Base-by-base conservation (phyloP, 2,797 vertebrate genomes). In the Pseudomugil tenellus region DNA sequence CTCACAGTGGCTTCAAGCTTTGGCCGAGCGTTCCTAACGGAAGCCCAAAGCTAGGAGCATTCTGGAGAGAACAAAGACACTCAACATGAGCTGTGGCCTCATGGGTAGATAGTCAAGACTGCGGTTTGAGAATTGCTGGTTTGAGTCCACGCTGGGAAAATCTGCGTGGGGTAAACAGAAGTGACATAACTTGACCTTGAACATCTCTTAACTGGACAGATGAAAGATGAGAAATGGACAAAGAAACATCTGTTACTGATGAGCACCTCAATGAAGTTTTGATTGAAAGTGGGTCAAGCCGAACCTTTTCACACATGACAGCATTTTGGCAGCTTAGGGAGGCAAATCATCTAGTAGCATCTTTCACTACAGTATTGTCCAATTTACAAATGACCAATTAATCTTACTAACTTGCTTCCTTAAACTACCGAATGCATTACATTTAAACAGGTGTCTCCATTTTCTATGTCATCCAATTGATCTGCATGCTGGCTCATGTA, bases 1-100 rank as follows among this genome's bases (percentile, higher is more conserved):
- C 87, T 91, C 89, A 90, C 87, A 81, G 79, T 58, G 76, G 83
- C 79, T 91, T 86, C 80, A 59, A 60, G 55, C 51, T 76, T 72
- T 67, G 79, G 83, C 79, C 68, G 63, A 85, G 64, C 16, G 70
- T 76, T 70, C 74, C 80, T 43, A 68, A 67, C 14, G 62, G 82
- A 77, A 48, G 77, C 77, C 70, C 70, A 0, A 37, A 61, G 67
- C 75, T n/a, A 72, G 79, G 83, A 86, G 81, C 74, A 58, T 84
- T 83, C 76, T 19, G 70, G 56, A 54, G 84, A 88, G 86, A 85
- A 87, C 84, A 84, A 87, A 89, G 85, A 78, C 16, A 60, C 80
- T 52, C n/a, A 60, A 53, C 63, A 51, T 55, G 76, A 84, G 75
- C 74, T 58, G 68, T 67, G 79, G 78, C 78, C 75, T 72, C 65